Conservation (phyloP, 1,140 invertebrate species). For the Drosophila pseudoobscura region DNA sequence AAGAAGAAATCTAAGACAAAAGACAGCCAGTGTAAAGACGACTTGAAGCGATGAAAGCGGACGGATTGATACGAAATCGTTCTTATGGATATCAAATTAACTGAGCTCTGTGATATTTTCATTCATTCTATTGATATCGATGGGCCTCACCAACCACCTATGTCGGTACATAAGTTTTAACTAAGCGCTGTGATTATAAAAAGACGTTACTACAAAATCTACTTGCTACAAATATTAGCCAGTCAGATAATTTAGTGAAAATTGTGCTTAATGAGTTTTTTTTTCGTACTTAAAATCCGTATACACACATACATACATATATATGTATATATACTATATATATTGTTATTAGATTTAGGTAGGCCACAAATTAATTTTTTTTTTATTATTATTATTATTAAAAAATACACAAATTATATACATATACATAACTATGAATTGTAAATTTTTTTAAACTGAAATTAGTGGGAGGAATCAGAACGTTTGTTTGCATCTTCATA, state of each 20-base stretch:
- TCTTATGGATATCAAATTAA: slow-evolving; percentile 36
- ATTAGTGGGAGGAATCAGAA: too few relatives aligned
- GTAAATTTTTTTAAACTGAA: not conserved
- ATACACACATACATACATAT: not conserved
- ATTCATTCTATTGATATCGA: slow-evolving; percentile 39
- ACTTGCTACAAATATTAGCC: slow-evolving; percentile 32
- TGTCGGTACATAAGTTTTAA: slow-evolving; percentile 33
- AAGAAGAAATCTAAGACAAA: slow-evolving; percentile 61
- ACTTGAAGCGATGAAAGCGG: slow-evolving; percentile 53
- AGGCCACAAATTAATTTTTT: slow-evolving; percentile 38
- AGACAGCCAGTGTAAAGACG: slow-evolving; percentile 44
- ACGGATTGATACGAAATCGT: not conserved
- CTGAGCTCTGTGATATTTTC: slow-evolving; percentile 70
- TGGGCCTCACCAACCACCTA: not conserved
- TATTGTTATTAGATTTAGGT: slow-evolving; percentile 67
- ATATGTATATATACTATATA: slow-evolving; percentile 1
- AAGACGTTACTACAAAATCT: slow-evolving; percentile 49
- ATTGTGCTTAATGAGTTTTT: slow-evolving; percentile 39
- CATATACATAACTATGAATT: slow-evolving; percentile 16
- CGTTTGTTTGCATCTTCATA: not conserved
- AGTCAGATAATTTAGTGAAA: slow-evolving; percentile 3
- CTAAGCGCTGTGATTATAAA: slow-evolving; percentile 72
- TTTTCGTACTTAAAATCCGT: slow-evolving; percentile 10
- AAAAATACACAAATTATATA: slow-evolving; percentile 56
- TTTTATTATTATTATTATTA: slow-evolving; percentile 38